Base-by-base conservation (phyloP, 2,888 invertebrate species). In the Mythimna loreyi region DNA sequence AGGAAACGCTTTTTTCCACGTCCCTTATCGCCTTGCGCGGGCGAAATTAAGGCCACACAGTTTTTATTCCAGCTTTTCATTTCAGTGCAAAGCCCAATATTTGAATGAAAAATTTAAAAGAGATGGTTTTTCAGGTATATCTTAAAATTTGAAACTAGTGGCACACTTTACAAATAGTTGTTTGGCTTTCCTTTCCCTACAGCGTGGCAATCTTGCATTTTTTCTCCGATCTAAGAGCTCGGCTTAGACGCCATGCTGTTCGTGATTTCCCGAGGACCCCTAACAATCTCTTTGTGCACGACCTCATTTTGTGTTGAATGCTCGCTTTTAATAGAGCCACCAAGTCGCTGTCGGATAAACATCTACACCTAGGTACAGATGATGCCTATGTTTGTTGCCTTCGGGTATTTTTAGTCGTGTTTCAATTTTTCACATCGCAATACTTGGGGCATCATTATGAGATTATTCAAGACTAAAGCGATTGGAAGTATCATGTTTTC, bases 281-380 rank as follows among this genome's bases (percentile, higher is more conserved):
- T 92, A 92, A 92, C 91, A 91, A 92, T 92, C 91, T 90, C 90
- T 91, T 92, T 90, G 90, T 91, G 89, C 90, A 88, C 91, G 93
- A 92, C 93, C 93, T 92, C 92, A 90, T 92, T 92, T 90, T 86
- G 87, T 83, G 81, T 82, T 91, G 91, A 92, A 92, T 89, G 85
- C 89, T 76, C 86, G 87, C 80, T 84, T 89, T 89, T 88, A 87
- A 90, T 88, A 86, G 82, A 85, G 84, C 82, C 85, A 83, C 85
- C 85, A 81, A 85, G 86, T 82, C 78, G 84, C 76, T 87, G 86
- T 87, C 85, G 85, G 87, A 86, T 86, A 87, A 87, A 86, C 86
- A 87, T 89, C 87, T 87, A 85, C 45, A 72, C 75, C n/a, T n/a
- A n/a, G n/a, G 23, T 75, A 58, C 50, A 83, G 81, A 84, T 86